Evolutionary conservation across 2,113 vertebrate genomes (phyloP), one percentile per base, ranked within the genome.

Genomic region (Microcebus griseorufus): DNA sequence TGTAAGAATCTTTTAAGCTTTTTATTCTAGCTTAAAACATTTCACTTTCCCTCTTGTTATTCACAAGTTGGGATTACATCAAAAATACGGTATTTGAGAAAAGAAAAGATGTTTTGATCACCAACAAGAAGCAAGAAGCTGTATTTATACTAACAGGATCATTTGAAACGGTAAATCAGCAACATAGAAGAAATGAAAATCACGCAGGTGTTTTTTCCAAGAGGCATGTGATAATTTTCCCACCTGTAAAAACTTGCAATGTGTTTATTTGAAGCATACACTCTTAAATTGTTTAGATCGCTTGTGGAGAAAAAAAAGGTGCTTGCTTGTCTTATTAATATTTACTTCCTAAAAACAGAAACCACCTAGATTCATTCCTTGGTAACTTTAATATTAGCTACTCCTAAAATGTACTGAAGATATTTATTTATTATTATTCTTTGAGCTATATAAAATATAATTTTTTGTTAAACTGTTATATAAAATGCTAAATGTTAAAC

Each of bases 1-100:
- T 92, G 60, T 81, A 48, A 51, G 64, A 87, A 78, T 2, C 25
- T 86, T 91, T 95, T 82, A 92, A 92, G 25, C 20, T 96, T 96
- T 72, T 42, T 3, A 70, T 96, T 97, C 97, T 87, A 37, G 42
- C 53, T 70, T 70, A 75, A 53, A 84, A 73, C 45, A n/a, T 29
- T 76, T 51, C 6, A 4, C 29, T 39, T 51, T 48, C 48, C 55
- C 37, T 78, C n/a, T 16, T 62, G 60, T 25, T 80, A 53, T 11
- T 86, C 67, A 37, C 45, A 58, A 78, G 42, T 78, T 23, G 18
- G 23, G 51, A 39, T 4, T 11, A 70, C 32, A 55, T 58, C 1
- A 85, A 53, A 76, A 76, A 45, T 42, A 27, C 0, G 60, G 23
- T 48, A 13, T n/a, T 25, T 48, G 11, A 67, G 9, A 8, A 9